Conservation (phyloP, 2,888 invertebrate species). For the Meteorus cinctellus region DNA sequence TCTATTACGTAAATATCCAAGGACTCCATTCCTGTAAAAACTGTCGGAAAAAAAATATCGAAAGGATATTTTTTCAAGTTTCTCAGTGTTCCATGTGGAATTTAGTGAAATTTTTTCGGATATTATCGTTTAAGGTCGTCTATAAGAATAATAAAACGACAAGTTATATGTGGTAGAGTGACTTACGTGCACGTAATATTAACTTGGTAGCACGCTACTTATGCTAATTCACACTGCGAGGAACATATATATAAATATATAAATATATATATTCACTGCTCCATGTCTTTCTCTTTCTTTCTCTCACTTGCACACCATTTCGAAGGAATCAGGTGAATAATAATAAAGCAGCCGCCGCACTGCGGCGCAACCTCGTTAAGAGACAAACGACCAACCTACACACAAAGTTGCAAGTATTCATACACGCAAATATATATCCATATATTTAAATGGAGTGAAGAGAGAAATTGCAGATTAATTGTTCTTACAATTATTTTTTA, state of each 20-base stretch:
- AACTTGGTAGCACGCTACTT: constrained; percentile 53
- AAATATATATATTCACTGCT: constrained; percentile 21
- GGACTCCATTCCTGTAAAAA: too few relatives aligned
- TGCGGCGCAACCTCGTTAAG: constrained; percentile 49
- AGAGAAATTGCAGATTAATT: constrained; percentile 12
- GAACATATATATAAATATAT: neutral
- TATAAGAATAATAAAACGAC: constrained; percentile 18
- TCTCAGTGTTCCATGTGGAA: too few relatives aligned
- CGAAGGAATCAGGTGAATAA: constrained; percentile 53
- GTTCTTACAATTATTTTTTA: constrained; percentile 1
- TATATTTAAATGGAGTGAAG: neutral
- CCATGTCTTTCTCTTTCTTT: neutral
- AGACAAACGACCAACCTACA: constrained; percentile 37
- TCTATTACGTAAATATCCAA: too few relatives aligned
- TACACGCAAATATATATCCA: neutral
- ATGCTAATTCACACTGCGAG: constrained; percentile 55
- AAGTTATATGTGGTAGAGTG: constrained; percentile 11
- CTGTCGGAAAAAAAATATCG: too few relatives aligned
- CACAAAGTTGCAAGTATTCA: constrained; percentile 8
- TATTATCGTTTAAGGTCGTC: neutral
- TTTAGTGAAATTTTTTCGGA: neutral
- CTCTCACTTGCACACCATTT: constrained; percentile 48
- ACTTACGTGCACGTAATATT: constrained; percentile 51
- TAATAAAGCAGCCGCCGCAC: constrained; percentile 44
- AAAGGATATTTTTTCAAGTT: too few relatives aligned